Evolutionary conservation across 2,888 invertebrate species (phyloP), one percentile per base, ranked within the genome.

Genomic region (Altica lythri): DNA sequence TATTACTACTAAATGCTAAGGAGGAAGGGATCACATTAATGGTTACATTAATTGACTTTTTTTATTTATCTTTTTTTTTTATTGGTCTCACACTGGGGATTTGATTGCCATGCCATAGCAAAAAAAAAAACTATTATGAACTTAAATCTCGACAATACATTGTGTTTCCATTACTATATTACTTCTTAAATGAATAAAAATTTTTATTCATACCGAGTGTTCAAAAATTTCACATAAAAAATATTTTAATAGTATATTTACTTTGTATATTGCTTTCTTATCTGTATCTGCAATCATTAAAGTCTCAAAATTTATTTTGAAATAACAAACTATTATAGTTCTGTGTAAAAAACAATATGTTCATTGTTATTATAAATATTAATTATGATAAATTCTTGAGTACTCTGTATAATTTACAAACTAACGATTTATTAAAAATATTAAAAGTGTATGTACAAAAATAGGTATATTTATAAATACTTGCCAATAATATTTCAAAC

Each of bases 21-120:
- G 1, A 32, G 42, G 42, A n/a, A 50, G 54, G 48, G 37, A 59
- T 59, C 57, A 59, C 59, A 61, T 53, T 52, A 25, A 55, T 45
- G 38, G 37, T 44, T 50, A 52, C 30, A 47, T 50, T 61, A 61
- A 61, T 61, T 61, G 61, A 61, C 61, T 57, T 55, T 35, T 47
- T 53, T 48, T 50, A 46, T 38, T 30, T 18, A 42, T 19, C 49
- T 46, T 49, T 27, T 53, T 53, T 58, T 48, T 40, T 51, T 49
- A 51, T 60, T 58, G 57, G 55, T 60, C 58, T 53, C 51, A 47
- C 43, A 49, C 43, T 53, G 50, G 43, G n/a, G 44, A 46, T 53
- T 53, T 56, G 60, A 60, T 60, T 60, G 53, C 55, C 57, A 30
- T 38, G 17, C 37, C 32, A 22, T 42, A 12, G 13, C 12, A 43